A percentile compares a stretch with the other conserved stretches of the same genome.
Evolutionary conservation across 2,888 invertebrate genomes (phyloP).

Genomic region (Coremacera marginata): DNA sequence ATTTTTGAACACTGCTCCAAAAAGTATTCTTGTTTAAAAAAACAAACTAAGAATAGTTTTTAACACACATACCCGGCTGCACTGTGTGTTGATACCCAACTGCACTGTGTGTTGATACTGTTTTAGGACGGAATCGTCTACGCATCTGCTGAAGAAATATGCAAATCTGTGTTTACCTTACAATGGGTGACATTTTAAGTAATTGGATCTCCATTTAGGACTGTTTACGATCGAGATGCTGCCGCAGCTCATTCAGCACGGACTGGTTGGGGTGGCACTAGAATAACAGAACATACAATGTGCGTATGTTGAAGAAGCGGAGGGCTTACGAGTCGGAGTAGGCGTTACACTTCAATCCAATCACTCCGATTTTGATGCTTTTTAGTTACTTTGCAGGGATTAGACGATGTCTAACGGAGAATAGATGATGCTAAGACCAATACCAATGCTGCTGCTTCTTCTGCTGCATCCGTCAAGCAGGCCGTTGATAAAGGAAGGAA

Average conservation of each 20-base stretch:
- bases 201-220: slow-evolving; percentile 69
- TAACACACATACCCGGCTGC: background rate
- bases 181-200: slow-evolving; percentile 69
- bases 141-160: slow-evolving; percentile 58
- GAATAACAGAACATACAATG: slow-evolving; percentile 23
- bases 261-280: background rate
- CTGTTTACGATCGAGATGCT: slow-evolving; percentile 57
- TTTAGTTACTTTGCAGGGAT: slow-evolving; percentile 53
- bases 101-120: background rate
- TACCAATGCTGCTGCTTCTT: background rate
- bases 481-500: slow-evolving; percentile 49
- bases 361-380: slow-evolving; percentile 59
- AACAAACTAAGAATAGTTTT: too few species aligned
- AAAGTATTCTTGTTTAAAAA: too few species aligned
- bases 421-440: slow-evolving; percentile 36
- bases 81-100: background rate
- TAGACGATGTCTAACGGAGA: slow-evolving; percentile 20
- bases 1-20: too few species aligned
- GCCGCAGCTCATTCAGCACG: background rate
- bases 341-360: slow-evolving; percentile 63
- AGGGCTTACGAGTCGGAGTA: slow-evolving; percentile 44
- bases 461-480: background rate
- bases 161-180: slow-evolving; percentile 66
- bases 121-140: slow-evolving; percentile 7
- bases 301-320: slow-evolving; percentile 9